Conservation (phyloP, 2,113 vertebrate species). For the Perognathus longimembris region DNA sequence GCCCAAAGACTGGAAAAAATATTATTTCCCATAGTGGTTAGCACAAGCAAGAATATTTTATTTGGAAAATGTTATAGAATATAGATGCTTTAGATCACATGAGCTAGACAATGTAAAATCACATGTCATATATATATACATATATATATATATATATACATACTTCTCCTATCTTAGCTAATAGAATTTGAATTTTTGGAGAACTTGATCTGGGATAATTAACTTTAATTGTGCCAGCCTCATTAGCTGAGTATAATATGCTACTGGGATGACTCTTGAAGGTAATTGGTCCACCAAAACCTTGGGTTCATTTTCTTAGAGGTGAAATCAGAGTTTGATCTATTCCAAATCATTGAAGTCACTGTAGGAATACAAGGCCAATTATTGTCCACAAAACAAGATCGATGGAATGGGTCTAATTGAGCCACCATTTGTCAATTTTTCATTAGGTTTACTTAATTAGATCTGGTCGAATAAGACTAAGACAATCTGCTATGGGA, state of each 20-base stretch:
- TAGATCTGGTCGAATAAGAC: slow-evolving; percentile 52
- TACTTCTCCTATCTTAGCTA: neutral
- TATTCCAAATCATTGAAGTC: neutral
- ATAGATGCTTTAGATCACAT: neutral
- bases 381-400: slow-evolving; percentile 16
- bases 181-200: neutral
- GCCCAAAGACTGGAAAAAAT: neutral
- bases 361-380: neutral
- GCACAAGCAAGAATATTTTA: neutral
- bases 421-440: slow-evolving; percentile 61
- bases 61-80: neutral
- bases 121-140: neutral
- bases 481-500: neutral
- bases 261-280: neutral
- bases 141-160: neutral
- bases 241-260: neutral
- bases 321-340: neutral
- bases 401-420: slow-evolving; percentile 42
- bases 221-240: neutral
- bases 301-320: neutral
- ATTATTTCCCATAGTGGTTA: neutral
- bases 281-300: neutral
- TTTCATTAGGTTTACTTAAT: slow-evolving; percentile 70
- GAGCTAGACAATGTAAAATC: neutral
- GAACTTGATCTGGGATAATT: neutral